A percentile compares a stretch with the other conserved stretches of the same genome.
phyloP scores from a whole-genome alignment of 2,888 invertebrate species.

The Cancer borealis region DNA sequence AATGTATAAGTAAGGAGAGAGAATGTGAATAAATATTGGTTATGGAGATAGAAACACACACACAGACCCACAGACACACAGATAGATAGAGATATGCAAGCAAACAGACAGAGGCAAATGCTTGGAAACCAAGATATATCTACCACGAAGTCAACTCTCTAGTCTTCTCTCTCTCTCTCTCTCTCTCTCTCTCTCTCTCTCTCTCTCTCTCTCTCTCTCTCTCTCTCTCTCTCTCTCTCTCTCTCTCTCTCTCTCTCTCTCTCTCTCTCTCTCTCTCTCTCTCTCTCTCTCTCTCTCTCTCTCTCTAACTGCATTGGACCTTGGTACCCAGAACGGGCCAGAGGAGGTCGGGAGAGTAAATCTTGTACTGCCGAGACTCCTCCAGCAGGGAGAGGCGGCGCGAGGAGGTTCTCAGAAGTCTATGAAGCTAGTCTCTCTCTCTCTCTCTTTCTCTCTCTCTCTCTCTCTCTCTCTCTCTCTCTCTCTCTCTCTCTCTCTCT shows the following conservation, averaged over 20 bases:
- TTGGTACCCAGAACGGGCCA: slow-evolving; percentile 10
- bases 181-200: slow-evolving; percentile 17
- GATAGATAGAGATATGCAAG: neutral
- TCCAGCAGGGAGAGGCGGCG: neutral
- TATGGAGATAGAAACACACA: neutral
- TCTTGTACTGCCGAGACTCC: slow-evolving; percentile 37
- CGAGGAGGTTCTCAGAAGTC: neutral
- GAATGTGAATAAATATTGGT: neutral
- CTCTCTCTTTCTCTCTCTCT: neutral
- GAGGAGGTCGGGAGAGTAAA: slow-evolving; percentile 31
- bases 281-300: slow-evolving; percentile 62
- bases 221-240: slow-evolving; percentile 23
- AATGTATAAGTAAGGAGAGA: neutral
- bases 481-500: neutral
- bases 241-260: slow-evolving; percentile 38
- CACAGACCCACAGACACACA: neutral
- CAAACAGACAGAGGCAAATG: neutral
- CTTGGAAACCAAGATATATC: neutral
- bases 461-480: neutral
- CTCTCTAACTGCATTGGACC: slow-evolving; percentile 49
- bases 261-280: slow-evolving; percentile 48
- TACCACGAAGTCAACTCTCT: neutral
- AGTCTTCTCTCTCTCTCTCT: neutral
- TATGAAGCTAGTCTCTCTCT: neutral
- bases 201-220: slow-evolving; percentile 23